Evolutionary conservation across 2,888 invertebrate genomes (phyloP).

Genomic region (Plagiodera versicolora): DNA sequence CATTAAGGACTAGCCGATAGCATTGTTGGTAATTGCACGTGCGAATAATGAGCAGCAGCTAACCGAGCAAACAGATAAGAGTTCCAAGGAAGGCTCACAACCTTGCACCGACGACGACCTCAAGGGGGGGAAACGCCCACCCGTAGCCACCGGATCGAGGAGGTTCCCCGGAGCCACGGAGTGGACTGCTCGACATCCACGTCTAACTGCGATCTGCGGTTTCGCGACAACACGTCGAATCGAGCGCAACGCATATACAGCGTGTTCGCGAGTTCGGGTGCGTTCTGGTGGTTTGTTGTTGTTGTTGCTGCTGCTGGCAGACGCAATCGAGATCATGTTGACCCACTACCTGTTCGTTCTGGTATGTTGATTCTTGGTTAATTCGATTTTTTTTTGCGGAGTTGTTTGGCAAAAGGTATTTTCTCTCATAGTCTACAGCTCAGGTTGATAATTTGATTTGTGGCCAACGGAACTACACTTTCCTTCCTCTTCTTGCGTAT

Average conservation of each 20-base stretch:
- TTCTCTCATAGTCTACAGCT: too few relatives aligned
- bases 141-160: constrained; percentile 30
- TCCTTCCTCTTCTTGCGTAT: too few relatives aligned
- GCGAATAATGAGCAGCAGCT: too few relatives aligned
- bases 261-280: constrained; percentile 8
- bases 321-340: constrained; percentile 23
- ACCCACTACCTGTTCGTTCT: constrained; percentile 25
- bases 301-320: not conserved
- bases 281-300: not conserved
- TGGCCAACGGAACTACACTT: too few relatives aligned
- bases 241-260: constrained; percentile 6
- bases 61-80: too few relatives aligned
- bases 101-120: constrained; percentile 38
- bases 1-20: too few relatives aligned
- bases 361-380: constrained; percentile 22
- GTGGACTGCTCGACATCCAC: not conserved
- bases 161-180: constrained; percentile 27
- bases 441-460: too few relatives aligned
- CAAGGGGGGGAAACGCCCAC: constrained; percentile 36
- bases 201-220: not conserved
- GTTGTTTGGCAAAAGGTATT: too few relatives aligned
- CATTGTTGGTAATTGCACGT: too few relatives aligned
- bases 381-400: not conserved
- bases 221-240: constrained; percentile 8
- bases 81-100: constrained; percentile 27